Evolutionary conservation across 2,888 invertebrate species (phyloP), one percentile per base, ranked within the genome.

Genomic region (Diachrysia chrysitis): DNA sequence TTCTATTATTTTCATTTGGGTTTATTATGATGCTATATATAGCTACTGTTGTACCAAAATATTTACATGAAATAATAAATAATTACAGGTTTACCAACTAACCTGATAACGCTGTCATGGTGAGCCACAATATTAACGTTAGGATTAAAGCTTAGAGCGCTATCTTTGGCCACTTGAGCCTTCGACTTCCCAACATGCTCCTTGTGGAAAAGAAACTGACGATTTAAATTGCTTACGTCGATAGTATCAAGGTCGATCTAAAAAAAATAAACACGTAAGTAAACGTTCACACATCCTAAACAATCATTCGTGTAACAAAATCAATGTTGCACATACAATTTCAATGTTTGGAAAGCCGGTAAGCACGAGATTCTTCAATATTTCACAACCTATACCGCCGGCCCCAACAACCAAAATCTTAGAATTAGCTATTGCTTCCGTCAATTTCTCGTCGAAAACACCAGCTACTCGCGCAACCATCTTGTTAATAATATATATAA

Each of bases 191-290:
- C 99, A 71, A 99, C 99, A 96, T 99, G 99, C 88, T 99, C 98
- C 86, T 98, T 98, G 88, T 99, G 98, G 88, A 99, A 99, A n/a
- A 99, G 94, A 92, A 99, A 99, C 92, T 99, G 99, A 48, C 99
- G 96, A 93, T 99, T 99, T 78, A 99, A 95, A 91, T 99, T 99
- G 95, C 99, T 99, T 67, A 99, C 98, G 95, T 99, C 99, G 90
- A 99, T 99, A 0, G 99, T 99, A 90, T 99, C 99, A 89, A 99
- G 96, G 96, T 99, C 99, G 93, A 99, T 98, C 99, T 99, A 95
- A 80, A 97, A 97, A 48, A 74, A 71, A 70, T 64, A 75, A 66
- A 67, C 58, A 67, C 66, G 63, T 32, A 48, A 63, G 6, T 65
- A 58, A 70, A 16, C 16, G 16, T 25, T 58, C 37, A 10, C 14